Evolutionary conservation across 2,113 vertebrate species (phyloP), one percentile per base, ranked within the genome.

Genomic region (Xiphias gladius): DNA sequence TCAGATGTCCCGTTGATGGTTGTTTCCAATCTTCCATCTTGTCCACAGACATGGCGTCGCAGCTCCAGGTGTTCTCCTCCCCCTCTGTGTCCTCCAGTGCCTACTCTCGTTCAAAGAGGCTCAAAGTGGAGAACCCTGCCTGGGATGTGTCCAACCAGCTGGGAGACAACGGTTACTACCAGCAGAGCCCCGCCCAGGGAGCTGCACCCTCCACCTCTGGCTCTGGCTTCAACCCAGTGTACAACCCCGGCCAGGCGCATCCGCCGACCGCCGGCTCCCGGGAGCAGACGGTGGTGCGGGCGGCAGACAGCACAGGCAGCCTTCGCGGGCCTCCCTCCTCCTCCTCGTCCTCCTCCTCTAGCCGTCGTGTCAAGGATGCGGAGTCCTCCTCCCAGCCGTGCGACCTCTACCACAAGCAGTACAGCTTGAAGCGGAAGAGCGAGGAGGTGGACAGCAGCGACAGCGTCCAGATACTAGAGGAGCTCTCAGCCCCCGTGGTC

Each of bases 381-480:
- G 96, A 96, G 92, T 92, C 91, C 4, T 84, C 89, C 46, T 91
- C 93, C 2, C 91, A 88, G 80, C 93, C 96, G 71, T 95, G 96
- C 80, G 96, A 97, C 86, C 95, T 96, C 0, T 97, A 97, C 93
- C 96, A 96, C 94, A 98, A 98, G 95, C 97, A 96, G 95, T 96
- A 97, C 95, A 97, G 97, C 86, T 86, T 98, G 95, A 99, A 99
- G 96, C 95, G 98, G 92, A 99, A 99, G 93, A 99, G 98, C 92
- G 97, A 99, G 90, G 98, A 99, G 94, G 97, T 97, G 1, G 98
- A 99, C 93, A 99, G 97, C 96, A 98, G 98, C 89, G 97, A 98
- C 95, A 99, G 98, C 2, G 98, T 99, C 86, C 98, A 99, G 94
- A 99, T 99, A 67, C 96, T 99, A 87, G 98, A 99, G 96, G 98